A percentile compares a stretch with the other conserved stretches of the same genome.
Conservation (phyloP, 2,888 invertebrate genomes). For the Drosophila maculinotata region DNA sequence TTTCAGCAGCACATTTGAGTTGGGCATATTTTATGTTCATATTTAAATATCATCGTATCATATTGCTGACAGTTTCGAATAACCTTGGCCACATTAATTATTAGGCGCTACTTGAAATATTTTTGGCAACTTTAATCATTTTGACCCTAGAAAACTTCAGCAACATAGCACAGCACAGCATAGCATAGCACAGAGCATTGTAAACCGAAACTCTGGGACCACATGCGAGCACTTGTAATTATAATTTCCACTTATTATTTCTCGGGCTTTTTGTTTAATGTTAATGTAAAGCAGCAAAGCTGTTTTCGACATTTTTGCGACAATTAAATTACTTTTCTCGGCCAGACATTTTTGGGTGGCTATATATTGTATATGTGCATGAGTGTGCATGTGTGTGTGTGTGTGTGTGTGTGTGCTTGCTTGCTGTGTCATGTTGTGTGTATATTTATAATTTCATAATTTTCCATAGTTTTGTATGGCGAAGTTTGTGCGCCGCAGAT, state of each 20-base stretch:
- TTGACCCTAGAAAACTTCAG: constrained; percentile 38
- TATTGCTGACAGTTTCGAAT: constrained; percentile 61
- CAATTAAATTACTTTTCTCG: constrained; percentile 77
- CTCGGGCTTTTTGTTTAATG: constrained; percentile 59
- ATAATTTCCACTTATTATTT: constrained; percentile 75
- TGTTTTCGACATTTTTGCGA: constrained; percentile 78
- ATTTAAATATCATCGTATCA: constrained; percentile 59
- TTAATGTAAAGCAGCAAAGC: constrained; percentile 73
- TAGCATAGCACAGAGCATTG: background rate
- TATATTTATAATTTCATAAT: constrained; percentile 77
- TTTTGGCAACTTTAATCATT: constrained; percentile 57
- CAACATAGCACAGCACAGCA: background rate
- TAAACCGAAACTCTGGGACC: constrained; percentile 40
- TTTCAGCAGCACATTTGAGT: constrained; percentile 12
- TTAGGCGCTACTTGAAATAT: constrained; percentile 49
- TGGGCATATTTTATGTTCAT: constrained; percentile 49
- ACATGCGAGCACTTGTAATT: constrained; percentile 73
- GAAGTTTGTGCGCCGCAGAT: constrained; percentile 54
- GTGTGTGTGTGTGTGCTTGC: constrained; percentile 4
- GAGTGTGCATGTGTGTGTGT: constrained; percentile 9
- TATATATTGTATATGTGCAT: constrained; percentile 21
- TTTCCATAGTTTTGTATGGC: constrained; percentile 70
- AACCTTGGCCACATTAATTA: constrained; percentile 70
- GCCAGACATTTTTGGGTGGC: constrained; percentile 65
- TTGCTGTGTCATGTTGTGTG: constrained; percentile 35